Evolutionary conservation across 92 coral and sea anemone species (phyloP).

Genomic region (Umimayanthus kanabou): DNA sequence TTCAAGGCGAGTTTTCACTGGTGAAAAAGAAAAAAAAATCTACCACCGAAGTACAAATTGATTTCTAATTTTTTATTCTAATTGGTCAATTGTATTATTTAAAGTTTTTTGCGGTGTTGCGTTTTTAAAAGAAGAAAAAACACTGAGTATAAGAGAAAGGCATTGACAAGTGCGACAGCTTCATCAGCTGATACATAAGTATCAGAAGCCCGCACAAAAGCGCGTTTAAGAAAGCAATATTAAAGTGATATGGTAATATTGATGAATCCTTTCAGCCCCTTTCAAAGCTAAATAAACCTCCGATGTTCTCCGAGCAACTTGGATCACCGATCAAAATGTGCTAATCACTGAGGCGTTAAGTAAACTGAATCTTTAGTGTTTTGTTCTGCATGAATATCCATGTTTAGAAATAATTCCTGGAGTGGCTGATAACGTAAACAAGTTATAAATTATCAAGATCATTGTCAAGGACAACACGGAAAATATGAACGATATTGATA

Average conservation of each 20-base stretch:
- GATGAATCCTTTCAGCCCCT: not conserved
- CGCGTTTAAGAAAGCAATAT: not conserved
- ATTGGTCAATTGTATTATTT: no score
- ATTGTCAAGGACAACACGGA: conserved; percentile 20
- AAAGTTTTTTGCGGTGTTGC: not conserved
- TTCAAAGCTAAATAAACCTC: not conserved
- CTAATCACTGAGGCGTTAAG: not conserved
- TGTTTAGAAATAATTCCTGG: conserved; percentile 24
- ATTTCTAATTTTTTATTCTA: not conserved
- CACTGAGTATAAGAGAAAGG: not conserved
- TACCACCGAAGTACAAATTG: not conserved
- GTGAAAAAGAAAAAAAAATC: no score
- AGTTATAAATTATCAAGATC: not conserved
- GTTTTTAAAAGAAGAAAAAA: no score
- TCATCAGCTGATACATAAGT: not conserved
- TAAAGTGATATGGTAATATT: not conserved
- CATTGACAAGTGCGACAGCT: not conserved
- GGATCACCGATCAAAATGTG: not conserved
- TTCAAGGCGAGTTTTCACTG: not conserved
- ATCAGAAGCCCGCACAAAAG: not conserved
- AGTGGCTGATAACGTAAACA: conserved; percentile 10
- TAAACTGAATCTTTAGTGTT: not conserved
- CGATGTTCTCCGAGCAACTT: conserved; percentile 18
- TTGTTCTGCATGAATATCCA: conserved; percentile 14
- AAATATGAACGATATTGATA: not conserved